Evolutionary conservation across 2,888 invertebrate species (phyloP).

Genomic region (Agonopterix heracliana): DNA sequence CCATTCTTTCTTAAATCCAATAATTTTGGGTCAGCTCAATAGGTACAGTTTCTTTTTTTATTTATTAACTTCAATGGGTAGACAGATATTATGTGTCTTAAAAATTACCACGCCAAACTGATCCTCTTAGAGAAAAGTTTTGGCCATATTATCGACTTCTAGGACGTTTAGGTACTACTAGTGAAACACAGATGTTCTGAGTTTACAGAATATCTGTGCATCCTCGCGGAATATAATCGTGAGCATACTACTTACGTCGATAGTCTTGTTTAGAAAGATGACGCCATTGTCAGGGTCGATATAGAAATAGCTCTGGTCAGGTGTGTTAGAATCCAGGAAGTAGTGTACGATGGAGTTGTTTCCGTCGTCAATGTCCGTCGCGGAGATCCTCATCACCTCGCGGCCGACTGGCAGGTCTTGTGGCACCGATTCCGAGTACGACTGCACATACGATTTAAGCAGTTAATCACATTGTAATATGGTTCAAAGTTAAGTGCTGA

Average conservation of each 20-base stretch:
- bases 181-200: too few species aligned
- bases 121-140: too few species aligned
- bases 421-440: conserved; percentile 84
- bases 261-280: conserved; percentile 82
- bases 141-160: too few species aligned
- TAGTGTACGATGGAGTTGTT: conserved; percentile 92
- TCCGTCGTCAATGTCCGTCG: conserved; percentile 94
- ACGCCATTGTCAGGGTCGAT: conserved; percentile 90
- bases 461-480: background rate
- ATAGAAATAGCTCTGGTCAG: conserved; percentile 81
- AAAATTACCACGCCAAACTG: too few species aligned
- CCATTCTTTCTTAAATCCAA: too few species aligned
- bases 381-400: conserved; percentile 92
- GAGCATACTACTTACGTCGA: conserved; percentile 82
- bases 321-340: conserved; percentile 67
- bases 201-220: too few species aligned
- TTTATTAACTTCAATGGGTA: too few species aligned
- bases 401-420: conserved; percentile 83
- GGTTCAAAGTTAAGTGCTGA: conserved; percentile 10
- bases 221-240: too few species aligned
- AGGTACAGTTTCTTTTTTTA: too few species aligned
- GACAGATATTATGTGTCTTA: too few species aligned
- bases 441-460: conserved; percentile 34
- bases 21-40: too few species aligned
- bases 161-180: too few species aligned